Percentiles rank a stretch among this genome's conserved stretches.
Conservation (phyloP, 2,797 vertebrate species). For the Coccyzus lansbergi region DNA sequence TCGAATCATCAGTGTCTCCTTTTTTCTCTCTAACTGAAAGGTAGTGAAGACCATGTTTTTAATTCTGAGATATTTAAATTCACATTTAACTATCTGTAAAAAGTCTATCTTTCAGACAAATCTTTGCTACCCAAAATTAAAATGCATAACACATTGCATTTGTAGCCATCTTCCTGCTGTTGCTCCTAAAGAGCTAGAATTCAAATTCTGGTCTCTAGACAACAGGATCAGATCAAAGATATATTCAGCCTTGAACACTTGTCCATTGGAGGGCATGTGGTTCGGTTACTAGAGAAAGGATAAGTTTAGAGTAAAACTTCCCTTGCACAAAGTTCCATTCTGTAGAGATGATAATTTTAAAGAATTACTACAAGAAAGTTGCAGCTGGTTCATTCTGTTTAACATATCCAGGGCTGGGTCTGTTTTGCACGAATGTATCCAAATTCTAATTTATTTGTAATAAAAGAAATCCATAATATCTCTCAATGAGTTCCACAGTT, state of each 20-base stretch:
- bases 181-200: background rate
- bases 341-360: background rate
- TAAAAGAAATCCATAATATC: background rate
- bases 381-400: background rate
- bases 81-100: background rate
- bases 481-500: background rate
- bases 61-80: background rate
- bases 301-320: background rate
- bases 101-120: background rate
- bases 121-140: background rate
- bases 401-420: background rate
- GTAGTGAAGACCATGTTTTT: background rate
- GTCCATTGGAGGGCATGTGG: background rate
- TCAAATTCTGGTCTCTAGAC: background rate
- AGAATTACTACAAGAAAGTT: background rate
- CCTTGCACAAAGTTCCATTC: background rate
- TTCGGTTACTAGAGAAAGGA: background rate
- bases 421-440: background rate
- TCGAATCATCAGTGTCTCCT: background rate
- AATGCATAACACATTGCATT: background rate
- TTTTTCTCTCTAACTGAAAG: background rate
- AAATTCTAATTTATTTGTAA: background rate
- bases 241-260: background rate
- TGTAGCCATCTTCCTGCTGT: background rate
- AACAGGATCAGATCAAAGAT: background rate